Percentiles rank a stretch among this genome's conserved stretches.
phyloP scores from a whole-genome alignment of 2,113 vertebrate genomes.

The Spea bombifrons region DNA sequence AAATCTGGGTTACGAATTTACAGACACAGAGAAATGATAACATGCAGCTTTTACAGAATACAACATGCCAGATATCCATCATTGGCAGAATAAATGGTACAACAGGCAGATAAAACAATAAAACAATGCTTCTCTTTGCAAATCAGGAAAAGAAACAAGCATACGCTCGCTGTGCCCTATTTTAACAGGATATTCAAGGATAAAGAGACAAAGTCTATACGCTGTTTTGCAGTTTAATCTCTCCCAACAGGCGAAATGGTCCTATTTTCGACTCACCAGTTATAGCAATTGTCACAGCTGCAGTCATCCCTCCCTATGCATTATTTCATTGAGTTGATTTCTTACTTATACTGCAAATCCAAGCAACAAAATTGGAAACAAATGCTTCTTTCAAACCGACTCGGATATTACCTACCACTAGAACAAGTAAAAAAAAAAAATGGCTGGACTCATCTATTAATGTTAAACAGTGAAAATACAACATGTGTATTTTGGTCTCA shows the following conservation, averaged over 20 bases:
- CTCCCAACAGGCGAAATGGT: conserved; percentile 45
- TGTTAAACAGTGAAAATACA: neutral
- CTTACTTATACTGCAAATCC: conserved; percentile 39
- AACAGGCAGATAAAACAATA: conserved; percentile 18
- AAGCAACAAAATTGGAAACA: conserved; percentile 20
- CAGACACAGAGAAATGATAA: too few species aligned
- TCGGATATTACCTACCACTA: conserved; percentile 2
- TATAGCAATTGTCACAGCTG: conserved; percentile 46
- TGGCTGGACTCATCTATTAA: neutral
- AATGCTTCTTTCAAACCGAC: conserved; percentile 16
- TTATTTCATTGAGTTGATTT: conserved; percentile 48
- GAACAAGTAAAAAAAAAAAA: conserved; percentile 3
- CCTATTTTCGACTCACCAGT: conserved; percentile 47
- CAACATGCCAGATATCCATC: neutral
- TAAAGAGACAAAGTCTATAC: conserved; percentile 30
- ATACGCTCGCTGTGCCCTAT: conserved; percentile 41
- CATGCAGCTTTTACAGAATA: neutral
- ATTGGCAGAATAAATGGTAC: neutral
- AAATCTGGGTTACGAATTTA: too few species aligned
- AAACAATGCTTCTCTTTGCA: conserved; percentile 17
- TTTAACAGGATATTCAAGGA: conserved; percentile 38
- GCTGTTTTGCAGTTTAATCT: conserved; percentile 41
- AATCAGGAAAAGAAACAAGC: conserved; percentile 16
- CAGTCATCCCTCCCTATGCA: conserved; percentile 34
- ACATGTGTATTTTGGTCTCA: neutral